phyloP scores from a whole-genome alignment of 1,140 invertebrate species.

The Asobara japonica region DNA sequence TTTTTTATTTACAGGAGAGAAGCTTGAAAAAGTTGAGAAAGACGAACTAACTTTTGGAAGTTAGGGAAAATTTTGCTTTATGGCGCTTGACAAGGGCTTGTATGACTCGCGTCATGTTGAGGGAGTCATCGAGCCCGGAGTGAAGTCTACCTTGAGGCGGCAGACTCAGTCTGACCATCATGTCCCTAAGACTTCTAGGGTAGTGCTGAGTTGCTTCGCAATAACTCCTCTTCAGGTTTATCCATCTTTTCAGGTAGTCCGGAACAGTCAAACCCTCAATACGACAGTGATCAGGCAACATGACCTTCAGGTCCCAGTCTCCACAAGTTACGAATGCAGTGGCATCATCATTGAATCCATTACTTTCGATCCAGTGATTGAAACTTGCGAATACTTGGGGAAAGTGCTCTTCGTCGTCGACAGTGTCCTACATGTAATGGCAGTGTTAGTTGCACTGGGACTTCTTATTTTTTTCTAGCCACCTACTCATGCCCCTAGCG shows the following conservation, averaged over 20 bases:
- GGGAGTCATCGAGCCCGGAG: conserved; percentile 56
- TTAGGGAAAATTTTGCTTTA: conserved; percentile 49
- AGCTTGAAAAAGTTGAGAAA: background rate
- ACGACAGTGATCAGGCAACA: conserved; percentile 70
- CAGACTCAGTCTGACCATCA: conserved; percentile 50
- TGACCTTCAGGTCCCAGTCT: conserved; percentile 73
- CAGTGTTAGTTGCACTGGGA: no score
- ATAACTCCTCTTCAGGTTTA: conserved; percentile 70
- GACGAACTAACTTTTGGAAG: conserved; percentile 23
- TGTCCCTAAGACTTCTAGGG: conserved; percentile 54
- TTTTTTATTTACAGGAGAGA: no score
- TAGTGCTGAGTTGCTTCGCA: conserved; percentile 45
- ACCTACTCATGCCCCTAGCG: no score
- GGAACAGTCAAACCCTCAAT: conserved; percentile 63
- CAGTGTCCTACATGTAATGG: no score
- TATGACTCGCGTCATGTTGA: conserved; percentile 57
- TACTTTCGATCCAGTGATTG: conserved; percentile 53
- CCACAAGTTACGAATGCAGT: conserved; percentile 71
- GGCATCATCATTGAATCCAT: conserved; percentile 47
- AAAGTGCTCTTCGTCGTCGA: conserved; percentile 58
- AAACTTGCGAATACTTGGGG: conserved; percentile 55
- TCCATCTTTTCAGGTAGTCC: conserved; percentile 69
- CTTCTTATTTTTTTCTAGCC: no score
- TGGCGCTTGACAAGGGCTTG: conserved; percentile 39
- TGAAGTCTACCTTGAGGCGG: conserved; percentile 53